Evolutionary conservation across 2,113 vertebrate genomes (phyloP).

Genomic region (Toxostoma redivivum): DNA sequence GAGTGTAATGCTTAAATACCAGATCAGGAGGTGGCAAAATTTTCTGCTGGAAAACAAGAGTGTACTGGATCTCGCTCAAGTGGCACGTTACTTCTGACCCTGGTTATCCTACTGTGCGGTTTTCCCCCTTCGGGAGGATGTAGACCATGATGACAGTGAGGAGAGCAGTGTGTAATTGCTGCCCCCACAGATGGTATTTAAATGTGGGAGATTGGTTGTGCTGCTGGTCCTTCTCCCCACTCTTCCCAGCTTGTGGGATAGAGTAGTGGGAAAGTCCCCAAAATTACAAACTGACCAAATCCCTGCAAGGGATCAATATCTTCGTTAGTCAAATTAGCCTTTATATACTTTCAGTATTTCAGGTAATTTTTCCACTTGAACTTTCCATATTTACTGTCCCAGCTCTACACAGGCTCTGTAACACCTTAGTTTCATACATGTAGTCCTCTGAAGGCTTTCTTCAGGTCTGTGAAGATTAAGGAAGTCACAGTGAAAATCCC

Average conservation of each 20-base stretch:
- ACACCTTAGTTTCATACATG: background rate
- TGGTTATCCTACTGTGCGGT: too few relatives aligned
- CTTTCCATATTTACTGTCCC: background rate
- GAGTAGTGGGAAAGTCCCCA: background rate
- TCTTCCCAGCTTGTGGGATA: background rate
- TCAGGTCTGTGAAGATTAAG: background rate
- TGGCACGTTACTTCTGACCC: fast-evolving
- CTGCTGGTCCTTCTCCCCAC: background rate
- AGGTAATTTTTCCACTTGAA: background rate
- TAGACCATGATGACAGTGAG: fast-evolving
- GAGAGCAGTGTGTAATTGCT: background rate
- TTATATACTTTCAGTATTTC: background rate
- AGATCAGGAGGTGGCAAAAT: background rate
- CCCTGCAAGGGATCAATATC: fast-evolving
- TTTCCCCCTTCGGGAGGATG: fast-evolving
- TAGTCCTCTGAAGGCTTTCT: background rate
- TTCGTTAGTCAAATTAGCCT: background rate
- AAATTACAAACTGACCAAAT: background rate
- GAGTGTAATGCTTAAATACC: background rate
- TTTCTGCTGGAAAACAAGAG: background rate
- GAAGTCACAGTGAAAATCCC: background rate
- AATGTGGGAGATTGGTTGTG: background rate
- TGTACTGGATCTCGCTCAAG: background rate
- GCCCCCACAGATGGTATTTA: fast-evolving
- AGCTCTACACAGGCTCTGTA: fast-evolving